Conservation (phyloP, 2,113 vertebrate species). For the Dicentrarchus labrax region DNA sequence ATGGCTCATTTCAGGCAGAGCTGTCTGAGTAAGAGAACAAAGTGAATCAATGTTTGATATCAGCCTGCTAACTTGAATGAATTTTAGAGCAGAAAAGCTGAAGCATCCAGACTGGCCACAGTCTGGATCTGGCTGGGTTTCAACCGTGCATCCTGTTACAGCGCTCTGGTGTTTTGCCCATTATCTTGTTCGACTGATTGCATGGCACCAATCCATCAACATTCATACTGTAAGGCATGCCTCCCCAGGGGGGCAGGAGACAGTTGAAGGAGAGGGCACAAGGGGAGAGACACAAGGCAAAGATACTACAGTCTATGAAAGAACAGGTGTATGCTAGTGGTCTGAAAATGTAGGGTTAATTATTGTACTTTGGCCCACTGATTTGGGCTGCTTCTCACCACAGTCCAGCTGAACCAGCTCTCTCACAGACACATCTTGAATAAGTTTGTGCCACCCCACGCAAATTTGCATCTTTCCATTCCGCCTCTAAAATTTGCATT, state of each 20-base stretch:
- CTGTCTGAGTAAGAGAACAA: not conserved
- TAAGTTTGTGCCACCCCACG: not conserved
- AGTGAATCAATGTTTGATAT: constrained; percentile 1
- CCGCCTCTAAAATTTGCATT: not conserved
- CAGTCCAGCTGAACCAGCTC: too few species aligned
- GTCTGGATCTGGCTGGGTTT: not conserved
- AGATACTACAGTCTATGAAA: not conserved
- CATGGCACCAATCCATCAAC: not conserved
- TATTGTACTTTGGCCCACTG: not conserved
- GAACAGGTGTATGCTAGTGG: not conserved
- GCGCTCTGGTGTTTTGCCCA: not conserved
- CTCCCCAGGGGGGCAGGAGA: not conserved
- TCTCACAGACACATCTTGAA: not conserved
- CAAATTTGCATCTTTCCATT: not conserved
- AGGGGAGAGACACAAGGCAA: not conserved
- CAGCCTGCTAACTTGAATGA: not conserved
- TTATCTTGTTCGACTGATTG: not conserved
- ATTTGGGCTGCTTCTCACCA: too few species aligned
- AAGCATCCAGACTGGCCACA: not conserved
- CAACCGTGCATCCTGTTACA: not conserved
- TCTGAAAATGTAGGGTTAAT: not conserved
- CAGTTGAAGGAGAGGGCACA: not conserved
- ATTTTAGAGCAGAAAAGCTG: not conserved
- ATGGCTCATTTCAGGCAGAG: not conserved
- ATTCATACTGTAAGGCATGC: not conserved